Percentiles rank a stretch among this genome's conserved stretches.
phyloP scores from a whole-genome alignment of 2,888 invertebrate species.

The Lepidocyrtinus sp. region DNA sequence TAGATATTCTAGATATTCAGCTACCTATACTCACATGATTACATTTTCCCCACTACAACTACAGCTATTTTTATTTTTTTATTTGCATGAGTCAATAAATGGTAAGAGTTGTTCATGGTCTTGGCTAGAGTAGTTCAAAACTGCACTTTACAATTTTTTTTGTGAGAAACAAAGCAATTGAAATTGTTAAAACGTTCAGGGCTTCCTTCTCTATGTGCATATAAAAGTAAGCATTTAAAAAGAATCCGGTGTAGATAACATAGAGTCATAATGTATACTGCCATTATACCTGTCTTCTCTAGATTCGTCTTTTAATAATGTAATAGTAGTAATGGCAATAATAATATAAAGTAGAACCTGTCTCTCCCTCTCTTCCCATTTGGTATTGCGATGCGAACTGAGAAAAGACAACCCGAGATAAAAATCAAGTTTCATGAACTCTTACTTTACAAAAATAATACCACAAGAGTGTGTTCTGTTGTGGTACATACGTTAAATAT shows the following conservation, averaged over 20 bases:
- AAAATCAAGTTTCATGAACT: constrained; percentile 57
- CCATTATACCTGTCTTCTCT: constrained; percentile 17
- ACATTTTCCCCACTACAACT: too few species aligned
- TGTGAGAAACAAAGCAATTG: neutral
- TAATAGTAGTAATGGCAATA: neutral
- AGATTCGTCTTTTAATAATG: constrained; percentile 20
- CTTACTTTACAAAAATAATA: too few species aligned
- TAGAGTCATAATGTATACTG: constrained; percentile 6
- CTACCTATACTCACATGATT: too few species aligned
- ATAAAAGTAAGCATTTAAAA: too few species aligned
- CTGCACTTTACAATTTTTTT: neutral
- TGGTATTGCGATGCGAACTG: neutral
- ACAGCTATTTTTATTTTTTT: neutral
- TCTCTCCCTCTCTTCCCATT: too few species aligned
- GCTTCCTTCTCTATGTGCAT: too few species aligned
- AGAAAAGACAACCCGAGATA: constrained; percentile 8
- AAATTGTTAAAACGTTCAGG: neutral
- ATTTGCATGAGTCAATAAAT: neutral
- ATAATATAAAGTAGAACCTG: too few species aligned
- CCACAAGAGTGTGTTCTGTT: too few species aligned
- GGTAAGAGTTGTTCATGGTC: neutral
- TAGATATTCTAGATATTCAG: too few species aligned
- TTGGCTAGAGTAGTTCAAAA: neutral
- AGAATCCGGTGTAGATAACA: neutral
- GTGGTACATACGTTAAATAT: too few species aligned